These are phyloP conservation scores for Drosophila auraria DNA, from an alignment of 1,140 invertebrate species.

Conservation along the genomic window DNA sequence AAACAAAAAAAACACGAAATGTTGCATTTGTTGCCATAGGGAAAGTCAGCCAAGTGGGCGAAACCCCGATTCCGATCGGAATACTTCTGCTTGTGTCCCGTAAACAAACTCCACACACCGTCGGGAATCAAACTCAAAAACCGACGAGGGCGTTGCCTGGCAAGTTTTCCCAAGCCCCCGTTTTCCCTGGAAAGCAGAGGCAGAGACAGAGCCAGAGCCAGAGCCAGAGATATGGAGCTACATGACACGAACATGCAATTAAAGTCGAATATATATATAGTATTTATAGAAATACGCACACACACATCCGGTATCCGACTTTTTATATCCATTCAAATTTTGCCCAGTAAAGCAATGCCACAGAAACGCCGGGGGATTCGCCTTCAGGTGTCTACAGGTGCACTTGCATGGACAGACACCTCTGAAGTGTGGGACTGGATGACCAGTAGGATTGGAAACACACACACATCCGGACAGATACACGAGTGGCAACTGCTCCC, in stretches of 20 bases:
- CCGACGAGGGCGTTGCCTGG: constrained; percentile 71
- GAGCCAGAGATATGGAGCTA: not conserved
- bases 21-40: constrained; percentile 62
- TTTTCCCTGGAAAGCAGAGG: constrained; percentile 4
- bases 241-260: constrained; percentile 64
- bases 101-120: constrained; percentile 67
- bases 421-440: constrained; percentile 10
- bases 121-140: constrained; percentile 36
- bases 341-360: not conserved
- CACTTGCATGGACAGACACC: constrained; percentile 20
- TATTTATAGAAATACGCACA: constrained; percentile 7
- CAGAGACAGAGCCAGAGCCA: not conserved
- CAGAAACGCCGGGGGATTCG: not conserved
- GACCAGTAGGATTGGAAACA: constrained; percentile 8
- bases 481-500: not conserved
- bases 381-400: constrained; percentile 3
- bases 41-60: constrained; percentile 31
- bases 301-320: not conserved
- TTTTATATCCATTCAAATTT: constrained; percentile 14
- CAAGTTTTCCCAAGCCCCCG: constrained; percentile 11
- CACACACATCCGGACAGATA: not conserved
- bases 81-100: constrained; percentile 41
- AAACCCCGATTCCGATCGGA: not conserved
- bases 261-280: constrained; percentile 58
- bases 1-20: not conserved